These are phyloP conservation scores for Drosophila nikananu DNA, from an alignment of 1,140 invertebrate genomes.

Conservation along the genomic window DNA sequence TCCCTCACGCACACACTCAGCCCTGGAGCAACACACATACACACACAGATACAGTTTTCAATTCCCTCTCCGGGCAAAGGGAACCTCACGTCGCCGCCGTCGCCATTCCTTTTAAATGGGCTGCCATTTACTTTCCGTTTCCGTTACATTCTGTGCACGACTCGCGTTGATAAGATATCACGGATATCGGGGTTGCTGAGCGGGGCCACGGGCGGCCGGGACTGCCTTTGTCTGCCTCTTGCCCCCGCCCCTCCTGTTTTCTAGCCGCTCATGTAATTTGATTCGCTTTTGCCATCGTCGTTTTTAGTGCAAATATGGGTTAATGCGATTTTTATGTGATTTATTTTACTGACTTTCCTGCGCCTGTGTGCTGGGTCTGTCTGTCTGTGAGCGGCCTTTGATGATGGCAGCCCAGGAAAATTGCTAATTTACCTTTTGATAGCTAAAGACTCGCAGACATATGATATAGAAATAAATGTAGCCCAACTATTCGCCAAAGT, in stretches of 20 bases:
- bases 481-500: background rate
- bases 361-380: background rate
- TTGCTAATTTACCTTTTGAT: background rate
- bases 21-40: background rate
- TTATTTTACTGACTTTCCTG: slow-evolving; percentile 65
- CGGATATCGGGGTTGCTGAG: slow-evolving; percentile 46
- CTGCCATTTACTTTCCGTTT: slow-evolving; percentile 80
- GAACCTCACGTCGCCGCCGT: background rate
- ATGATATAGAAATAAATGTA: too few species aligned
- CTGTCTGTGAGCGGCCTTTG: slow-evolving; percentile 1
- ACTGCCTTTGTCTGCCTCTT: slow-evolving; percentile 34
- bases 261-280: slow-evolving; percentile 65
- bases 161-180: slow-evolving; percentile 73
- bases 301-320: slow-evolving; percentile 78
- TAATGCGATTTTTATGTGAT: slow-evolving; percentile 83
- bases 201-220: background rate
- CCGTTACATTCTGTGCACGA: slow-evolving; percentile 78
- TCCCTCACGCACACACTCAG: slow-evolving; percentile 8
- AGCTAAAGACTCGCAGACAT: slow-evolving; percentile 3
- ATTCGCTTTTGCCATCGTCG: slow-evolving; percentile 59
- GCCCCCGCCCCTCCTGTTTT: background rate
- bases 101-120: slow-evolving; percentile 53
- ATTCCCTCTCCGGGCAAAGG: slow-evolving; percentile 1
- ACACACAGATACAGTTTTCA: slow-evolving; percentile 20
- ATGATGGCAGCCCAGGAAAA: background rate